Base-by-base conservation (phyloP, 2,113 vertebrate species). In the Grantiella picta region DNA sequence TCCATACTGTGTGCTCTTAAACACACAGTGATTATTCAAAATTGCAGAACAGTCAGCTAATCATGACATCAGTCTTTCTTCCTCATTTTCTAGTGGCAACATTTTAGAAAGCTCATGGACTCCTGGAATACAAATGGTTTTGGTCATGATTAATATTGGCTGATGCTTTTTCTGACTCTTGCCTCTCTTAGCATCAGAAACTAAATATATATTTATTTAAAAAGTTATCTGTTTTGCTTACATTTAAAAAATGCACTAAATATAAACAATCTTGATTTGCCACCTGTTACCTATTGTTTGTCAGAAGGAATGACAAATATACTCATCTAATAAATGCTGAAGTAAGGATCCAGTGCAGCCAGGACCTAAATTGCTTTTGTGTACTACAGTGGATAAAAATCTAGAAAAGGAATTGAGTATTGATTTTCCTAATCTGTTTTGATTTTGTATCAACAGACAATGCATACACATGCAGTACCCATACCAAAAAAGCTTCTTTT, bases 361-460 rank as follows among this genome's bases (percentile, higher is more conserved):
- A 54, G 79, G 66, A 56, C 72, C 47, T 77, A 95, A 94, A 98
- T 96, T 96, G 92, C 83, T 86, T 96, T 96, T 97, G 70, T 97
- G 57, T 82, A 87, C 73, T 81, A 27, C 36, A 72, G 28, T 95
- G 89, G 91, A 95, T 97, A 96, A 94, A 97, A 96, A 96, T 95
- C 93, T 96, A 83, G 86, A 95, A 95, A 97, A 96, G 92, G 69
- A 96, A 96, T 96, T 95, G 89, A 71, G 64, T 97, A 97, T 98
- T 97, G 96, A 97, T 97, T 97, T 97, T 95, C 49, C 82, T 93
- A 71, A 90, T 87, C 53, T 91, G 40, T 89, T 98, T 96, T 97
- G 76, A 80, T 66, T 97, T 95, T 95, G 23, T 94, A 76, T 90
- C 76, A 86, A 91, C 71, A 95, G 77, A 42, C 60, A 70, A 21